Base-by-base conservation (phyloP, 2,113 vertebrate species). In the Irena cyanogastra region DNA sequence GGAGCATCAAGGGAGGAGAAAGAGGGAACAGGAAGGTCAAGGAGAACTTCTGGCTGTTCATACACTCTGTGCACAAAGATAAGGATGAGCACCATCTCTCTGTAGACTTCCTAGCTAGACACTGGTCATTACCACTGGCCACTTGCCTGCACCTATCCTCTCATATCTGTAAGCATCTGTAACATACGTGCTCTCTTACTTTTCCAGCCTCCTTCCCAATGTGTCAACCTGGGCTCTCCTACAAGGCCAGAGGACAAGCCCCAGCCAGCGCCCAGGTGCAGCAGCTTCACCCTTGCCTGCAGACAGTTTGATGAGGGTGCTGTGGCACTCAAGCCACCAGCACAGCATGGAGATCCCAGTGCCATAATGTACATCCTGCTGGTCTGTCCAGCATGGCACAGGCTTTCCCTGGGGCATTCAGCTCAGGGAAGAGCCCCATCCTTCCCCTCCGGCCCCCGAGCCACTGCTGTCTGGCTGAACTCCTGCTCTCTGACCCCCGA, bases 341-440 rank as follows among this genome's bases (percentile, higher is more conserved):
- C 53, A 57, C 54, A 53, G 85, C 49, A 42, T 1, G 0, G 42
- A 66, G 44, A 81, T 50, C 56, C 44, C 56, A 22, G 47, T 19
- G 23, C 21, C 77, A 12, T 12, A 35, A 20, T 0, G 1, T 10
- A 20, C 45, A 52, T 65, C 56, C 81, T 72, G 70, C 83, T 50
- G 65, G 70, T 71, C 97, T 18, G 19, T 96, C 97, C 97, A 89
- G 95, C 83, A 57, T 83, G 94, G 97, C 97, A 97, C 71, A 96
- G 97, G 30, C 33, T 33, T 16, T 54, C 63, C 53, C 54, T 1
- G 0, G 66, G n/a, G 33, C 44, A 28, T 10, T 13, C 33, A 10
- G 65, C 89, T 54, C 63, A 45, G 11, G 37, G 56, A 45, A 66
- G 31, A 85, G 70, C 52, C 56, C 60, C 2, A 10, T 44, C 76